Evolutionary conservation across 2,113 vertebrate genomes (phyloP).

Genomic region (Fregata magnificens): DNA sequence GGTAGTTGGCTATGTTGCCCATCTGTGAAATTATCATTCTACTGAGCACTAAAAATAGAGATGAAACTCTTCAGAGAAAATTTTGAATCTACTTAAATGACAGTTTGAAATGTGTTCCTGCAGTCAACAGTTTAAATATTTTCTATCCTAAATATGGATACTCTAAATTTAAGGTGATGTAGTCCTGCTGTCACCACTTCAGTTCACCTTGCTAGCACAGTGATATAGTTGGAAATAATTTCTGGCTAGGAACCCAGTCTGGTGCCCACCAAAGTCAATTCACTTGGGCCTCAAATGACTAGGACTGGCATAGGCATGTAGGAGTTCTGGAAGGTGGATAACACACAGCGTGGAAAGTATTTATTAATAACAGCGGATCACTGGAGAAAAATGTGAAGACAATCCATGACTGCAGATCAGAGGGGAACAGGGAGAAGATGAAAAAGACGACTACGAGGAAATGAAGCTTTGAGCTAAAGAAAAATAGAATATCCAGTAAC

Average conservation of each 20-base stretch:
- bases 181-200: slow-evolving; percentile 34
- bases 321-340: not conserved
- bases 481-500: not conserved
- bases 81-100: slow-evolving; percentile 36
- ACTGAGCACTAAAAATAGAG: slow-evolving; percentile 61
- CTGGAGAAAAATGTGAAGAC: not conserved
- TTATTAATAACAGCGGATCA: not conserved
- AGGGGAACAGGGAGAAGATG: not conserved
- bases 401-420: not conserved
- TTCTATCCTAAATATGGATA: slow-evolving; percentile 43
- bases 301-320: not conserved
- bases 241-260: not conserved
- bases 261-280: slow-evolving; percentile 12
- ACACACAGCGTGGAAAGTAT: not conserved
- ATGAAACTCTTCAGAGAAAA: slow-evolving; percentile 55
- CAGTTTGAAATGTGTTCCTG: slow-evolving; percentile 40
- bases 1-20: slow-evolving; percentile 68
- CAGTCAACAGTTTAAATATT: slow-evolving; percentile 63
- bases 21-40: slow-evolving; percentile 73
- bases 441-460: not conserved
- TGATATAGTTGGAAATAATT: slow-evolving; percentile 38
- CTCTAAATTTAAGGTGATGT: slow-evolving; percentile 55
- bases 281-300: not conserved
- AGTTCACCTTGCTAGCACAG: slow-evolving; percentile 31
- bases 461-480: not conserved